A percentile compares a stretch with the other conserved stretches of the same genome.
phyloP scores from a whole-genome alignment of 2,113 vertebrate species.

The Kryptolebias marmoratus region DNA sequence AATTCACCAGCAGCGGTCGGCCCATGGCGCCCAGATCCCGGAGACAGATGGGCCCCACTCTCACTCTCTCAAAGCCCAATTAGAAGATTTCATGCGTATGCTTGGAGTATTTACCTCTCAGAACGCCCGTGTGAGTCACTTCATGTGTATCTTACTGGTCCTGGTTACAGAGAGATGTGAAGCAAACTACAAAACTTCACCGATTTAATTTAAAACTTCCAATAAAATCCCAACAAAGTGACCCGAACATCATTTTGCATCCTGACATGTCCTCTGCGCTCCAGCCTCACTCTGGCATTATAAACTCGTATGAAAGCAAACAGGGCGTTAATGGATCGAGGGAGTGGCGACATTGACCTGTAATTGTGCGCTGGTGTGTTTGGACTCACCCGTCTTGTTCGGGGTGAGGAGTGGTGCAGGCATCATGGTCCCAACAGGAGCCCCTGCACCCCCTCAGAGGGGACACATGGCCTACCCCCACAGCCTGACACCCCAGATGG shows the following conservation, averaged over 20 bases:
- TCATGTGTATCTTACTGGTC: background rate
- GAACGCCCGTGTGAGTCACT: conserved; percentile 5
- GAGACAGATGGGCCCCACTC: conserved; percentile 61
- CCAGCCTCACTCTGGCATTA: conserved; percentile 46
- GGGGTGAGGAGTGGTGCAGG: conserved; percentile 65
- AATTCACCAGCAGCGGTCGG: conserved; percentile 44
- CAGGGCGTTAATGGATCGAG: conserved; percentile 55
- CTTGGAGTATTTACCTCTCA: conserved; percentile 19
- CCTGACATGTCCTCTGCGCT: conserved; percentile 29
- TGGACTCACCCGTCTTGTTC: conserved; percentile 38
- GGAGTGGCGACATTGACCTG: conserved; percentile 55
- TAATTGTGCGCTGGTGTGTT: conserved; percentile 60
- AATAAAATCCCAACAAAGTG: background rate
- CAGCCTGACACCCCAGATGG: conserved; percentile 70
- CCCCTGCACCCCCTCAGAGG: conserved; percentile 44
- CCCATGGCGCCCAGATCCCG: conserved; percentile 43
- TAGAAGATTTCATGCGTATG: conserved; percentile 27
- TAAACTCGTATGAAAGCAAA: conserved; percentile 48
- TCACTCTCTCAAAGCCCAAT: conserved; percentile 53
- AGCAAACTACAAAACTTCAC: background rate
- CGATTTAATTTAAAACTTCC: background rate
- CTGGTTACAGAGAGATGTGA: background rate
- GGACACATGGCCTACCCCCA: conserved; percentile 65
- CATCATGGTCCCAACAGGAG: conserved; percentile 64
- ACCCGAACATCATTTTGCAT: background rate